Base-by-base conservation (phyloP, 2,113 vertebrate genomes). In the Nyctibius bracteatus region DNA sequence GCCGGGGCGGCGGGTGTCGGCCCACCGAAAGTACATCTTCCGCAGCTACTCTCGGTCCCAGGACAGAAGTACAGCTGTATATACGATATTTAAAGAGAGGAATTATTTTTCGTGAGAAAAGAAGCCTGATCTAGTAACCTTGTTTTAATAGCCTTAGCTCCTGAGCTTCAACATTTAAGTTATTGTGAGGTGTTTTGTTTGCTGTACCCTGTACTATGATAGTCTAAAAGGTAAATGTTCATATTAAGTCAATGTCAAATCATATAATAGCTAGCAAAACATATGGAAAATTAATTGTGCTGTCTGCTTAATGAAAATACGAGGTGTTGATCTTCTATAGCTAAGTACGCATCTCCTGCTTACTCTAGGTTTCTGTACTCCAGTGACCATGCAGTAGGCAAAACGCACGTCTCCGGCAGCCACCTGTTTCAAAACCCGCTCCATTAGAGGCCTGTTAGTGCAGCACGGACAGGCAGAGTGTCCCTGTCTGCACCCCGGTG, bases 51-150 rank as follows among this genome's bases (percentile, higher is more conserved):
- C 49, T 41, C 88, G 28, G 33, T 25, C 55, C 68, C 35, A 6
- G 66, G 70, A 13, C 2, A 20, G 31, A 72, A 47, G n/a, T 72
- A 37, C 87, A 54, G 85, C 65, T 90, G 90, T 85, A 90, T 15
- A 91, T 79, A 94, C 14, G 31, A 28, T 90, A 67, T 83, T 68
- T 88, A 89, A 93, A 90, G 72, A 97, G 87, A 96, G 27, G 52
- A 90, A 90, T 41, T 94, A 93, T 92, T 96, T 96, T 96, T 95
- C 88, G 77, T 68, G 86, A 90, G 81, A 82, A 81, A 86, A 90
- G 44, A 80, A 94, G 46, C 80, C 89, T 63, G 84, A 78, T 59
- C 51, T 82, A 94, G 87, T 46, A 78, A 90, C n/a, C 49, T 79
- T 86, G 88, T 81, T 88, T 91, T 44, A 58, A 59, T 85, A 88